Conservation (phyloP, 1,140 invertebrate genomes). For the Mycetomoellerius zeteki region DNA sequence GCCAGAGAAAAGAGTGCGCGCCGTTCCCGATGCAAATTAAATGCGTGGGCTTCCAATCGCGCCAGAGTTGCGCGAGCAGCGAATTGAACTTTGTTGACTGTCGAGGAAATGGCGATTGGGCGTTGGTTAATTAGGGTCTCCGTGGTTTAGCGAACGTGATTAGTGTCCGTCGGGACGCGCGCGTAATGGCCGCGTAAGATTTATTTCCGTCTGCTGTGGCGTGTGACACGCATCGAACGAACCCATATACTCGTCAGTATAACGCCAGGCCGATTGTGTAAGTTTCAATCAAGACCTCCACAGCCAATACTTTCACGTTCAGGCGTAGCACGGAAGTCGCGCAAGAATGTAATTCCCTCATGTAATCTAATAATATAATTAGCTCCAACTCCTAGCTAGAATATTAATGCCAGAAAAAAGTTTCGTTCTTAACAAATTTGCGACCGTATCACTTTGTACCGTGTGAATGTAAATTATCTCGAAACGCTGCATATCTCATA, state of each 20-base stretch:
- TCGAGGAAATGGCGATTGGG: conserved; percentile 65
- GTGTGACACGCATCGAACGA: conserved; percentile 40
- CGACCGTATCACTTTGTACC: background rate
- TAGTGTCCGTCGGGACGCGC: conserved; percentile 62
- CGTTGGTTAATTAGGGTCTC: conserved; percentile 72
- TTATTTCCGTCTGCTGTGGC: conserved; percentile 52
- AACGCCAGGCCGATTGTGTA: conserved; percentile 18
- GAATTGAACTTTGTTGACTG: conserved; percentile 58
- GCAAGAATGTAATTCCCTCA: background rate
- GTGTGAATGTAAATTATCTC: background rate
- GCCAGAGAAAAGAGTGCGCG: conserved; percentile 66
- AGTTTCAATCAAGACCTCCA: conserved; percentile 32
- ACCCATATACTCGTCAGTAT: background rate
- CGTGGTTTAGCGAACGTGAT: conserved; percentile 64
- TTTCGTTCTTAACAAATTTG: background rate
- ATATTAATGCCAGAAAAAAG: background rate
- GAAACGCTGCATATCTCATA: background rate
- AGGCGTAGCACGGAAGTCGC: background rate
- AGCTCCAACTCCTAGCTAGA: background rate
- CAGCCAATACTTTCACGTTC: background rate
- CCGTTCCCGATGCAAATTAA: conserved; percentile 74
- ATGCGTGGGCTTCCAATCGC: conserved; percentile 66
- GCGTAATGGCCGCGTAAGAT: conserved; percentile 54
- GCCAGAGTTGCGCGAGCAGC: conserved; percentile 34
- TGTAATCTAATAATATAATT: conserved; percentile 23